phyloP scores from a whole-genome alignment of 2,888 invertebrate genomes.

The Neoascia interrupta region DNA sequence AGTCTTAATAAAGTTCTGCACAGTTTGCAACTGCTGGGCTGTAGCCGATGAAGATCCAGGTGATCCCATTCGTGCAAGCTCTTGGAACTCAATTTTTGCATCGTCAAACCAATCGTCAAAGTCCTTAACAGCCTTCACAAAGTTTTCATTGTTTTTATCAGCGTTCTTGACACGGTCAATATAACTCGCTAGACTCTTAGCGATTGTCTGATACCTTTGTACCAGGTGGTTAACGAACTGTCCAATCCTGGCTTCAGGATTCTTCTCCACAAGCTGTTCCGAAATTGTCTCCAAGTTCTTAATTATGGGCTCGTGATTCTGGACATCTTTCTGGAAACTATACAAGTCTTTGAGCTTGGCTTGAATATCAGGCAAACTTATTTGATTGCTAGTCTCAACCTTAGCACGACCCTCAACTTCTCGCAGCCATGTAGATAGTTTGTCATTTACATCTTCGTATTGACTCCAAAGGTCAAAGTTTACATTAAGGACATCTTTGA shows the following conservation, averaged over 20 bases:
- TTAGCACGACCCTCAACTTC: constrained; percentile 88
- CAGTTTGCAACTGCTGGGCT: constrained; percentile 87
- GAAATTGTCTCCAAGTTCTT: constrained; percentile 85
- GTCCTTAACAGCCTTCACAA: constrained; percentile 85
- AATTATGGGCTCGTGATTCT: constrained; percentile 84
- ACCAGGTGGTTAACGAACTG: constrained; percentile 90
- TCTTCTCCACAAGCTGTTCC: constrained; percentile 86
- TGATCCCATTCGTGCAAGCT: constrained; percentile 86
- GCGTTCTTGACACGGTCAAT: constrained; percentile 87
- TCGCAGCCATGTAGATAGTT: constrained; percentile 88
- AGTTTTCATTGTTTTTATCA: constrained; percentile 84
- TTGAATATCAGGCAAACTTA: constrained; percentile 85
- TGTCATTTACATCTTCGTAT: constrained; percentile 89
- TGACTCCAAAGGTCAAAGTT: constrained; percentile 89
- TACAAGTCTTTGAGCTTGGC: constrained; percentile 85
- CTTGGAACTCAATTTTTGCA: constrained; percentile 87
- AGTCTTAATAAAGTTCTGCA: constrained; percentile 82
- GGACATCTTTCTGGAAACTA: constrained; percentile 83
- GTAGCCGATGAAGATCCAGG: constrained; percentile 86
- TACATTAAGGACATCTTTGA: constrained; percentile 84
- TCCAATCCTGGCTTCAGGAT: constrained; percentile 90
- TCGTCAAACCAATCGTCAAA: constrained; percentile 90
- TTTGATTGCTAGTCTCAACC: constrained; percentile 86
- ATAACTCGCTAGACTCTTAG: constrained; percentile 86
- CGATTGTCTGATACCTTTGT: constrained; percentile 87